Evolutionary conservation across 2,888 invertebrate species (phyloP), one percentile per base, ranked within the genome.

Genomic region (Eucera pruinosa): DNA sequence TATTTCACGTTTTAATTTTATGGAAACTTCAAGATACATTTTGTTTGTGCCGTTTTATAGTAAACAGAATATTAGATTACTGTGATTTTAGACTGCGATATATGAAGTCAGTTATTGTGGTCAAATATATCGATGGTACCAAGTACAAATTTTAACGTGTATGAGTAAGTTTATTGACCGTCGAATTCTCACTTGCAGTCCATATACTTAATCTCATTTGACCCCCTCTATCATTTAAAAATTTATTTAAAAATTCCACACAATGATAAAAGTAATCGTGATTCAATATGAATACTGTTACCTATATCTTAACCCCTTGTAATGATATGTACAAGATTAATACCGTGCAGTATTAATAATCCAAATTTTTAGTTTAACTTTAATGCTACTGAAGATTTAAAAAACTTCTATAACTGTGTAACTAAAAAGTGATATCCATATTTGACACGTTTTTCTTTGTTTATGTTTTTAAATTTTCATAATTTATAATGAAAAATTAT

Each of bases 261-360:
- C 20, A 18, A 39, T 18, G 36, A 18, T 41, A 20, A 47, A 54
- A 41, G 39, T 55, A 48, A n/a, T 3, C 20, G 4, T 33, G 30
- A 50, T 52, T 62, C 48, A 27, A n/a, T 41, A 15, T 41, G 15
- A 55, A 57, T 13, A 52, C 48, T 64, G 9, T 57, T n/a, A 25
- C 47, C 25, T 27, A 7, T 64, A 18, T 45, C 27, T 70, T 30
- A 57, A 45, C 57, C 65, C 13, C 30, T 45, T 33, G 52, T 47
- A 50, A 25, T 57, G 50, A 64, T 74, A 39, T 20, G 41, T 55
- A 61, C 62, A 74, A 62, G 62, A 50, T 39, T 57, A 27, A 45
- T 4, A 2, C 25, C 30, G 43, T 33, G 7, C 18, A 15, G 30
- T 61, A n/a, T 73, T 61, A 58, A 48, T 41, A 69, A 50, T 70